Percentiles rank a stretch among this genome's conserved stretches.
Evolutionary conservation across 2,888 invertebrate genomes (phyloP).

Genomic region (Ennomos quercinarius): DNA sequence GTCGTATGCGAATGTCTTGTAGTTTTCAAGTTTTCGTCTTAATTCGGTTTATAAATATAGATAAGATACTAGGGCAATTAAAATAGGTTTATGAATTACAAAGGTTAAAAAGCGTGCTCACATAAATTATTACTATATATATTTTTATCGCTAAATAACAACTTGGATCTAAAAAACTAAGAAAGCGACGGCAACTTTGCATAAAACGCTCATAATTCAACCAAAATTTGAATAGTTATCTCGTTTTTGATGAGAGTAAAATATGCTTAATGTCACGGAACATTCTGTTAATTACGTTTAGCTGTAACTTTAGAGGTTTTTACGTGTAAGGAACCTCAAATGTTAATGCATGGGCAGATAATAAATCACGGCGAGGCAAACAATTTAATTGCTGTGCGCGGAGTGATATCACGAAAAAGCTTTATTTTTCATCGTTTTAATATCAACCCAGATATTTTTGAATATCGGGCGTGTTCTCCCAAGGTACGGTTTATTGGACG

Average conservation of each 20-base stretch:
- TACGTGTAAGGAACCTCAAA: conserved; percentile 19
- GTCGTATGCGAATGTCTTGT: neutral
- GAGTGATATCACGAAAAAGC: conserved; percentile 19
- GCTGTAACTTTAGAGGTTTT: conserved; percentile 22
- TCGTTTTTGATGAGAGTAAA: conserved; percentile 22
- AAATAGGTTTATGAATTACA: conserved; percentile 1
- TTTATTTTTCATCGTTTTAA: conserved; percentile 12
- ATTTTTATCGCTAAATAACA: conserved; percentile 18
- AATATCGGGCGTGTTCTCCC: conserved; percentile 44
- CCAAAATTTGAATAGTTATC: conserved; percentile 22
- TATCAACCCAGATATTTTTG: conserved; percentile 32
- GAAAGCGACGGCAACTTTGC: conserved; percentile 25
- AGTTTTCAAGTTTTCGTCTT: no score
- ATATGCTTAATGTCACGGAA: conserved; percentile 26
- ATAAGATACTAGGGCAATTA: no score
- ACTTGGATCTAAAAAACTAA: conserved; percentile 14
- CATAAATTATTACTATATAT: conserved; percentile 9
- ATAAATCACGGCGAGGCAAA: conserved; percentile 25
- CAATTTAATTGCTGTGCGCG: conserved; percentile 25
- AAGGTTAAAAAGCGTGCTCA: conserved; percentile 8
- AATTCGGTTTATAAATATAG: no score
- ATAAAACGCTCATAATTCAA: conserved; percentile 29
- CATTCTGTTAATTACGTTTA: conserved; percentile 26
- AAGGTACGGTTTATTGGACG: conserved; percentile 68
- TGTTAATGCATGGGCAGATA: conserved; percentile 22